phyloP scores from a whole-genome alignment of 2,888 invertebrate species.

The Patella depressa region DNA sequence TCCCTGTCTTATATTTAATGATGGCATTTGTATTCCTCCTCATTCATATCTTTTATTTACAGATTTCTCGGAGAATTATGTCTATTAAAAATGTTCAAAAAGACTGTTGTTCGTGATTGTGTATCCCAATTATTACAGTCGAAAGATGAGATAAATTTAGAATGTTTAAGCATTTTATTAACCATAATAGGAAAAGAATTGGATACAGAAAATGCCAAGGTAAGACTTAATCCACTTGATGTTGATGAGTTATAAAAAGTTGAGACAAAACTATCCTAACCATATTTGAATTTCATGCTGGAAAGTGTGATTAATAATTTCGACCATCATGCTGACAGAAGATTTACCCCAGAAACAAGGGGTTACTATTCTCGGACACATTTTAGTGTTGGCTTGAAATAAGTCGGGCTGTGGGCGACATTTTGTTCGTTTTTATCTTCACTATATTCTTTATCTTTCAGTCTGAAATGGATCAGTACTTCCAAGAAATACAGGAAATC shows the following conservation, averaged over 20 bases:
- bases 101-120: conserved; percentile 89
- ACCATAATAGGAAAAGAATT: conserved; percentile 91
- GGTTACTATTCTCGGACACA: background rate
- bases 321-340: no score
- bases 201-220: conserved; percentile 73
- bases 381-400: no score
- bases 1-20: no score
- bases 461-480: conserved; percentile 69
- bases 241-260: no score
- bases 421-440: conserved; percentile 4
- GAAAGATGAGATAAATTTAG: conserved; percentile 89
- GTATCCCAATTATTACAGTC: conserved; percentile 83
- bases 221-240: conserved; percentile 27
- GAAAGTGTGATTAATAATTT: no score
- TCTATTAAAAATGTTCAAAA: conserved; percentile 89
- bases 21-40: background rate
- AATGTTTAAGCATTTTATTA: conserved; percentile 91
- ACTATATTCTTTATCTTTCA: conserved; percentile 39
- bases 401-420: background rate
- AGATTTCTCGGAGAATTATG: conserved; percentile 87
- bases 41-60: conserved; percentile 47
- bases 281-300: no score
- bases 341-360: no score
- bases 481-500: conserved; percentile 75
- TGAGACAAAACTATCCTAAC: background rate